phyloP scores from a whole-genome alignment of 1,140 invertebrate genomes.

The Drosophila biarmipes region DNA sequence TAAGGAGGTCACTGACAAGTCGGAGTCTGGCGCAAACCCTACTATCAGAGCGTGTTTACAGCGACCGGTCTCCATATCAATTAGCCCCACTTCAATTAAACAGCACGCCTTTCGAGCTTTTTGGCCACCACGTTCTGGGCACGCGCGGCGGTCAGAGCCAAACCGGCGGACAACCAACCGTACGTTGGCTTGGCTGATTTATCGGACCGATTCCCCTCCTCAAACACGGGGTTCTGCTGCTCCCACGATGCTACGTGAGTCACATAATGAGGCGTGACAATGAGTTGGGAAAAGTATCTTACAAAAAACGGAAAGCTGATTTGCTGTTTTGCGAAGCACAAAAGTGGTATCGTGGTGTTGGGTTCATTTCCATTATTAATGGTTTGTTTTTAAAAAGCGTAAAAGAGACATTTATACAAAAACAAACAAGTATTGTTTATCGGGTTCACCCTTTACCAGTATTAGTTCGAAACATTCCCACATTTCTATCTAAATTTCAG shows the following conservation, averaged over 20 bases:
- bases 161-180: constrained; percentile 8
- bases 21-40: constrained; percentile 9
- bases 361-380: background rate
- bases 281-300: background rate
- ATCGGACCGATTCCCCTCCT: background rate
- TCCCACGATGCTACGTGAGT: constrained; percentile 41
- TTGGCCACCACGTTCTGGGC: constrained; percentile 30
- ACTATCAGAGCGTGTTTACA: constrained; percentile 23
- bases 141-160: constrained; percentile 22
- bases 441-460: background rate
- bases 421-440: background rate
- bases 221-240: constrained; percentile 10
- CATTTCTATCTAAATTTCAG: background rate
- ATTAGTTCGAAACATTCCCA: background rate
- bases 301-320: background rate
- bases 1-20: constrained; percentile 55
- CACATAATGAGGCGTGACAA: constrained; percentile 40
- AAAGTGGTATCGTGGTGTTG: background rate
- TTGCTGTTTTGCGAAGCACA: background rate
- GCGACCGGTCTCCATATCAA: constrained; percentile 65
- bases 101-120: constrained; percentile 1
- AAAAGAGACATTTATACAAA: background rate
- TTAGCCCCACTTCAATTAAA: constrained; percentile 76
- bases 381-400: background rate
- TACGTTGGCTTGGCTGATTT: constrained; percentile 18